A percentile compares a stretch with the other conserved stretches of the same genome.
Conservation (phyloP, 2,113 vertebrate genomes). For the Piaya cayana region DNA sequence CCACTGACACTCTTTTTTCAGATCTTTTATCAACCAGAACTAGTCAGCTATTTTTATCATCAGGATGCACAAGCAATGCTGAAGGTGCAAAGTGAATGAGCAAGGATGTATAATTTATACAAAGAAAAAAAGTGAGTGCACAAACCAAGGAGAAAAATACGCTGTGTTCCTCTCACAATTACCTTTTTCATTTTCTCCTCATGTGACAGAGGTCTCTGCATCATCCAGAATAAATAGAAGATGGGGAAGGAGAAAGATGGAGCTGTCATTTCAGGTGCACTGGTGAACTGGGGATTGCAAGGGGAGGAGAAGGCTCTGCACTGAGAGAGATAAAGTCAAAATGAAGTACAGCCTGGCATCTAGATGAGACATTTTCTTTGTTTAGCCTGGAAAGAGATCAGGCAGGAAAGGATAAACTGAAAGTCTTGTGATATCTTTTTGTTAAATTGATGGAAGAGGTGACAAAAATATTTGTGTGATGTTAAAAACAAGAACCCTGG, state of each 20-base stretch:
- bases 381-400: background rate
- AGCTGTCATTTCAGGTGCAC: background rate
- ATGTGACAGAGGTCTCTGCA: background rate
- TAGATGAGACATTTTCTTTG: background rate
- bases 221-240: background rate
- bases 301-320: background rate
- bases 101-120: background rate
- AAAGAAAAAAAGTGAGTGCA: background rate
- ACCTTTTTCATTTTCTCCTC: background rate
- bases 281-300: background rate
- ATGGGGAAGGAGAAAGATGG: background rate
- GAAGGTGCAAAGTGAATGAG: slow-evolving; percentile 42
- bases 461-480: background rate
- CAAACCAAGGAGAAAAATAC: background rate
- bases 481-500: background rate
- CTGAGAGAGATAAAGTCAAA: background rate
- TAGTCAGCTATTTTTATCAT: slow-evolving; percentile 1
- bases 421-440: background rate
- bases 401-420: background rate
- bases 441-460: background rate
- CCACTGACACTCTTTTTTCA: background rate
- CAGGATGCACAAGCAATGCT: background rate
- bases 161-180: background rate
- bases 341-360: background rate
- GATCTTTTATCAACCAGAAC: background rate